Conservation (phyloP, 2,888 invertebrate species). For the Nebria salina region DNA sequence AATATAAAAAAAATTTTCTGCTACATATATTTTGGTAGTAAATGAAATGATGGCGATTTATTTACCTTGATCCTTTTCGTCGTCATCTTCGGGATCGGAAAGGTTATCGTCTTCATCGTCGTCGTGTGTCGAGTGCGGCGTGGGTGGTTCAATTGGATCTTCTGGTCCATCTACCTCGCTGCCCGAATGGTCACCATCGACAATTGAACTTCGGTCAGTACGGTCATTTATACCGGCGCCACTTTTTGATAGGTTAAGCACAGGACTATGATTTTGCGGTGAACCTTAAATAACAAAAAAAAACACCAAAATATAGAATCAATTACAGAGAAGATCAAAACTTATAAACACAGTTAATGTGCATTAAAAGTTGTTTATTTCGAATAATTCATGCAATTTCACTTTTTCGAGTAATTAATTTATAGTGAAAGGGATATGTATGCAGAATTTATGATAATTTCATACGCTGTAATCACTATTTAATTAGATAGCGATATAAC, state of each 20-base stretch:
- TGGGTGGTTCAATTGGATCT: slow-evolving; percentile 67
- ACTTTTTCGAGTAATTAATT: neutral
- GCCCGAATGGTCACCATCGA: slow-evolving; percentile 72
- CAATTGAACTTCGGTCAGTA: slow-evolving; percentile 74
- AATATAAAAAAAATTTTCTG: no score
- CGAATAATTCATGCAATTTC: neutral
- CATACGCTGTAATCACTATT: neutral
- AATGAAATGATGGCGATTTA: neutral
- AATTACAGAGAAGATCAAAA: no score
- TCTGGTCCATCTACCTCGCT: slow-evolving; percentile 73
- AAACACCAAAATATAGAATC: slow-evolving; percentile 16
- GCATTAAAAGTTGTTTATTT: neutral
- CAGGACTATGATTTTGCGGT: slow-evolving; percentile 90
- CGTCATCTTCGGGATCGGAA: slow-evolving; percentile 86
- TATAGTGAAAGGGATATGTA: neutral
- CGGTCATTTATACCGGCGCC: slow-evolving; percentile 69
- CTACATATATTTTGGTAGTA: no score
- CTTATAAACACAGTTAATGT: neutral
- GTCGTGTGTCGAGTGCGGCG: slow-evolving; percentile 71
- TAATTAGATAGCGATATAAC: neutral
- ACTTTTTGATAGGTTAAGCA: slow-evolving; percentile 89
- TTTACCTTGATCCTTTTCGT: slow-evolving; percentile 84
- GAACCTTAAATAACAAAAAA: slow-evolving; percentile 72
- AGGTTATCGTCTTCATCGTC: slow-evolving; percentile 89
- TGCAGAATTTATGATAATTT: neutral